Evolutionary conservation across 2,797 vertebrate species (phyloP).

Genomic region (Neosalanx taihuensis): DNA sequence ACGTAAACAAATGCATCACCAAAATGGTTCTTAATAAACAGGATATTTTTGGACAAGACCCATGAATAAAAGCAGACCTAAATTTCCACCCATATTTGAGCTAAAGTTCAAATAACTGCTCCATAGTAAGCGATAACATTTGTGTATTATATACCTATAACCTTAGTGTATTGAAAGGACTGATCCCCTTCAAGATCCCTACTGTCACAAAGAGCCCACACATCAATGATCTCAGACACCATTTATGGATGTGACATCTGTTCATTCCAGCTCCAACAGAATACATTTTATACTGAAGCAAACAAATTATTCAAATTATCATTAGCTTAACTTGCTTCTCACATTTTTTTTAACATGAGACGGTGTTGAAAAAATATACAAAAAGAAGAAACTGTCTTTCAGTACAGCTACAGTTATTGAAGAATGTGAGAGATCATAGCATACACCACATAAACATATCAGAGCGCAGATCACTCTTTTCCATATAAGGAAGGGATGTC

Average conservation of each 20-base stretch:
- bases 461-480: slow-evolving; percentile 47
- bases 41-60: slow-evolving; percentile 52
- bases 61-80: slow-evolving; percentile 25
- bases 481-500: slow-evolving; percentile 70
- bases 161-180: no score
- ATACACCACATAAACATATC: slow-evolving; percentile 56
- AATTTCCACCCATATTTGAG: slow-evolving; percentile 23
- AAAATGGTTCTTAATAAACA: slow-evolving; percentile 8
- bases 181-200: no score
- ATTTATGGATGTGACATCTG: slow-evolving; percentile 32
- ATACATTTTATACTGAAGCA: not conserved
- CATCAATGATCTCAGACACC: slow-evolving; percentile 21
- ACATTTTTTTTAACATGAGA: not conserved
- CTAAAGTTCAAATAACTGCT: slow-evolving; percentile 13
- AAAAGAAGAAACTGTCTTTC: not conserved
- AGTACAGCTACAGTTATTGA: slow-evolving; percentile 15
- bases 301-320: no score
- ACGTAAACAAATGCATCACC: slow-evolving; percentile 9
- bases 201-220: no score
- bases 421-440: slow-evolving; percentile 43
- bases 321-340: no score
- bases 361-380: not conserved
- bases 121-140: no score
- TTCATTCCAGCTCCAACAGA: slow-evolving; percentile 18
- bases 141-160: no score